Percentiles rank a stretch among this genome's conserved stretches.
Conservation (phyloP, 2,113 vertebrate genomes). For the Puntigrus tetrazona region DNA sequence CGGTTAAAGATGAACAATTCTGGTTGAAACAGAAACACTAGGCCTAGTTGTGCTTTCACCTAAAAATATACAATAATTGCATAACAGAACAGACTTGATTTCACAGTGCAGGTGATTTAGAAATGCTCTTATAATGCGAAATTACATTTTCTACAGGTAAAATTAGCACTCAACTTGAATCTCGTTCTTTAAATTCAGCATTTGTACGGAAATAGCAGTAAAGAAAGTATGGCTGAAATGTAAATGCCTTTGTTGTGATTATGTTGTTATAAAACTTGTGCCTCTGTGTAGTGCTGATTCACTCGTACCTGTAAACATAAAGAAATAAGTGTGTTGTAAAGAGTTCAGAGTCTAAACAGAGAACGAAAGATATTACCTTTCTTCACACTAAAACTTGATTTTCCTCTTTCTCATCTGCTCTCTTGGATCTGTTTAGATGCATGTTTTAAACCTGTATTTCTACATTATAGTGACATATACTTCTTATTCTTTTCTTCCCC, state of each 20-base stretch:
- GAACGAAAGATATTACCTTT: not conserved
- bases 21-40: not conserved
- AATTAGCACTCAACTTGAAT: not conserved
- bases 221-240: not conserved
- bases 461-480: not conserved
- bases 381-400: not conserved
- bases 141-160: not conserved
- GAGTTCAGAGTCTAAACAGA: not conserved
- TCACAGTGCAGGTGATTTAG: not conserved
- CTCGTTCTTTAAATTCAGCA: not conserved
- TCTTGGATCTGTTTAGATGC: not conserved
- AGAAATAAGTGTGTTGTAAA: not conserved
- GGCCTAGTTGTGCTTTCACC: not conserved
- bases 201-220: not conserved
- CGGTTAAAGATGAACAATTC: not conserved
- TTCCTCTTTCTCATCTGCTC: not conserved
- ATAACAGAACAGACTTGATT: not conserved
- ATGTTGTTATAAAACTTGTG: not conserved
- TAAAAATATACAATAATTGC: not conserved
- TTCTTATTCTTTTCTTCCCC: not conserved
- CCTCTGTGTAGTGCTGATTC: not conserved
- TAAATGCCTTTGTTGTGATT: not conserved
- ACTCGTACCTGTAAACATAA: conserved; percentile 3
- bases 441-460: not conserved
- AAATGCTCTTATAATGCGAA: not conserved